phyloP scores from a whole-genome alignment of 2,797 vertebrate genomes.

The Hyperoplus immaculatus region DNA sequence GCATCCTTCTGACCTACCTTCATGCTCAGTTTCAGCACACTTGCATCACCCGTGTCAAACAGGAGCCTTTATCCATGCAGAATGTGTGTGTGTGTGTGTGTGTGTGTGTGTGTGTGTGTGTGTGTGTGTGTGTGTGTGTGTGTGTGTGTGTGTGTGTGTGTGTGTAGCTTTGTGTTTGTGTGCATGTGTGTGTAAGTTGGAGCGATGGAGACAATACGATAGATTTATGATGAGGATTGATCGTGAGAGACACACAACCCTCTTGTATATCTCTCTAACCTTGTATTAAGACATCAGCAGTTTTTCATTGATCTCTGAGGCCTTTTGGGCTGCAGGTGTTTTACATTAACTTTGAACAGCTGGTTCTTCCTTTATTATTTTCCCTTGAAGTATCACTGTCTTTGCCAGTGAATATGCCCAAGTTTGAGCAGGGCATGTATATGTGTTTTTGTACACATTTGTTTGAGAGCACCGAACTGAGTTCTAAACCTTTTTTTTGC shows the following conservation, averaged over 20 bases:
- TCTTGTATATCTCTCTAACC: conserved; percentile 45
- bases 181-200: neutral
- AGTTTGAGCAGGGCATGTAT: neutral
- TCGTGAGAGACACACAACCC: conserved; percentile 32
- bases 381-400: conserved; percentile 2
- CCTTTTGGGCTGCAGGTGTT: conserved; percentile 27
- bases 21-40: conserved; percentile 73
- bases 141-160: neutral
- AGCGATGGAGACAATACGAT: conserved; percentile 2
- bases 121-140: conserved; percentile 14
- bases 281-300: conserved; percentile 46
- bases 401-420: neutral
- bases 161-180: neutral
- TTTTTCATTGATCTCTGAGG: conserved; percentile 51
- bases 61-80: conserved; percentile 53
- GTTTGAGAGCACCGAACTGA: conserved; percentile 6
- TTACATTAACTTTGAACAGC: conserved; percentile 12
- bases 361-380: conserved; percentile 21
- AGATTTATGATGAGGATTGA: conserved; percentile 35
- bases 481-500: neutral
- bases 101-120: conserved; percentile 15
- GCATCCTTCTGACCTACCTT: conserved; percentile 78
- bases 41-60: conserved; percentile 73
- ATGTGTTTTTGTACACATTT: neutral
- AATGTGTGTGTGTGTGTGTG: conserved; percentile 31